A percentile compares a stretch with the other conserved stretches of the same genome.
Evolutionary conservation across 2,888 invertebrate species (phyloP).

Genomic region (Rotaria sp.): DNA sequence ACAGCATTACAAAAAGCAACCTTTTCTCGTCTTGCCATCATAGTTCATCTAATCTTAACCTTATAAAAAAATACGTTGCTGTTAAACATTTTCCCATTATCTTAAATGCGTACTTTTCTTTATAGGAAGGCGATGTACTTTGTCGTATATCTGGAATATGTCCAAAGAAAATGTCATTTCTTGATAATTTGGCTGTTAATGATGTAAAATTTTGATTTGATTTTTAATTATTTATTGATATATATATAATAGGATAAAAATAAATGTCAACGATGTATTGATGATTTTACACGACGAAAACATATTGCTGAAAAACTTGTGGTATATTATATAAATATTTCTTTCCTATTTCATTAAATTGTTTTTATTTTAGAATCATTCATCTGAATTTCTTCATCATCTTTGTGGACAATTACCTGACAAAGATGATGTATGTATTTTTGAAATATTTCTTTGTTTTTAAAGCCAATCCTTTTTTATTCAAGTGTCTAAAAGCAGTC

Average conservation of each 20-base stretch:
- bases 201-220: neutral
- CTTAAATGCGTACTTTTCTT: neutral
- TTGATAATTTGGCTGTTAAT: slow-evolving; percentile 1
- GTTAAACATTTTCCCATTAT: no score
- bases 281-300: slow-evolving; percentile 23
- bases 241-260: neutral
- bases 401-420: slow-evolving; percentile 18
- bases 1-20: no score
- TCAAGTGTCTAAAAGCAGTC: neutral
- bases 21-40: no score
- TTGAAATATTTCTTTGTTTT: neutral
- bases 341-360: no score
- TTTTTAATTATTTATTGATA: no score
- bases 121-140: neutral
- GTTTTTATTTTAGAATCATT: neutral
- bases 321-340: neutral
- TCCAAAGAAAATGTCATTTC: neutral
- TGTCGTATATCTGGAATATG: neutral
- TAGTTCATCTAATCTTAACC: no score
- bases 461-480: neutral
- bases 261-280: slow-evolving; percentile 6
- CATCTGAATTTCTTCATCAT: neutral
- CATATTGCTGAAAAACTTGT: slow-evolving; percentile 8
- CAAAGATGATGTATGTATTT: slow-evolving; percentile 13
- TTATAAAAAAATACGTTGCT: no score